phyloP scores from a whole-genome alignment of 2,888 invertebrate genomes.

The Spilarctia lutea region DNA sequence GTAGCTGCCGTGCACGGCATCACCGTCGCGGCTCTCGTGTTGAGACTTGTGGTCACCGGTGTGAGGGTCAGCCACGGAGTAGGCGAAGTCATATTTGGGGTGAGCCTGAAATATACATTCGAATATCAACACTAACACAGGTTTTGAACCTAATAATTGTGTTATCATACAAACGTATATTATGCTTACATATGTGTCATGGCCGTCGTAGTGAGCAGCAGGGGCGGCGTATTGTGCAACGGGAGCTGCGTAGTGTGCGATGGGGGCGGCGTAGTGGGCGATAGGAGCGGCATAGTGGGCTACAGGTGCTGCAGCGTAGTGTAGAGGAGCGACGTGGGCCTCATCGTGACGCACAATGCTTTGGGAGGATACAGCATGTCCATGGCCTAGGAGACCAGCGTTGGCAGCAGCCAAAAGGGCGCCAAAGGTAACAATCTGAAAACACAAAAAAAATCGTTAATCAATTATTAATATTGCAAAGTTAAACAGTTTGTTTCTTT shows the following conservation, averaged over 20 bases:
- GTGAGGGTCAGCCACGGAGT: constrained; percentile 84
- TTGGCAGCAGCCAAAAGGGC: constrained; percentile 58
- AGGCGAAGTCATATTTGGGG: constrained; percentile 76
- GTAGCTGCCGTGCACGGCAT: constrained; percentile 86
- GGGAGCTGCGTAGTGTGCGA: no score
- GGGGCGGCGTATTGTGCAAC: constrained; percentile 38
- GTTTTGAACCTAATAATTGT: not conserved
- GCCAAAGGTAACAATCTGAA: constrained; percentile 47
- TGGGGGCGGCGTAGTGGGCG: constrained; percentile 47
- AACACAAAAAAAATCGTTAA: not conserved
- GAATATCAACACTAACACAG: not conserved
- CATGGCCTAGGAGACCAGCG: constrained; percentile 55
- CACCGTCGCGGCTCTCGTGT: constrained; percentile 78
- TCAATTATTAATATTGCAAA: no score
- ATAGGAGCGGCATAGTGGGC: constrained; percentile 49
- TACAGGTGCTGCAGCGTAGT: constrained; percentile 42
- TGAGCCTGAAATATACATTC: constrained; percentile 56
- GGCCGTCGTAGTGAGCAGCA: constrained; percentile 42
- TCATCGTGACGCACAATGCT: constrained; percentile 65
- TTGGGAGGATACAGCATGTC: constrained; percentile 70
- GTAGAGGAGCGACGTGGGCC: constrained; percentile 39
- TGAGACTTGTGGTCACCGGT: constrained; percentile 85
- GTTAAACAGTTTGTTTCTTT: no score
- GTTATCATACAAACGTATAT: not conserved
- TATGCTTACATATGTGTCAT: constrained; percentile 25